These are phyloP conservation scores for Burhinus oedicnemus DNA, from an alignment of 2,113 vertebrate species.

Conservation along the genomic window DNA sequence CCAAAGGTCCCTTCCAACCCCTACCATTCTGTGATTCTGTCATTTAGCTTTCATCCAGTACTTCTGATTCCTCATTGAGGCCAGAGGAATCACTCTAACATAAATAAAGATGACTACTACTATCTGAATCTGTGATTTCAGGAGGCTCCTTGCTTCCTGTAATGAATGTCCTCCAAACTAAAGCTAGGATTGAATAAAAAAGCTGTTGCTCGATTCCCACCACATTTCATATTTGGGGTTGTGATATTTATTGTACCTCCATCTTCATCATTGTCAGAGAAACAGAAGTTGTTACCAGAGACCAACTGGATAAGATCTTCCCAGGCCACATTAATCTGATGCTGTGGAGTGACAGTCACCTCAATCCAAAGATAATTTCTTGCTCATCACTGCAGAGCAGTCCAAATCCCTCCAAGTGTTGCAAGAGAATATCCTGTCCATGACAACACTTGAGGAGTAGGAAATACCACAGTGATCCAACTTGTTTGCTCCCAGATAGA, in stretches of 20 bases:
- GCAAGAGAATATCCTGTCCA: neutral
- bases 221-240: neutral
- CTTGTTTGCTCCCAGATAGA: neutral
- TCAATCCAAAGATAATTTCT: neutral
- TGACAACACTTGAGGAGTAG: neutral
- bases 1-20: neutral
- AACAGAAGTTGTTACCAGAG: neutral
- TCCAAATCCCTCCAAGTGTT: neutral
- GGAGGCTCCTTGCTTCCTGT: neutral
- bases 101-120: neutral
- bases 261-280: neutral
- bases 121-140: neutral
- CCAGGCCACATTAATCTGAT: neutral
- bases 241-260: neutral
- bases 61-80: neutral
- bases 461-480: neutral
- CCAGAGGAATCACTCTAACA: neutral
- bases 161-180: neutral
- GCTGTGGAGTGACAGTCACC: neutral
- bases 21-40: neutral
- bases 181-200: neutral
- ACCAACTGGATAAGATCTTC: neutral
- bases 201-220: neutral
- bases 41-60: neutral
- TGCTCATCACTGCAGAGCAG: neutral